These are phyloP conservation scores for Carapus acus DNA, from an alignment of 2,797 vertebrate genomes.

Conservation along the genomic window DNA sequence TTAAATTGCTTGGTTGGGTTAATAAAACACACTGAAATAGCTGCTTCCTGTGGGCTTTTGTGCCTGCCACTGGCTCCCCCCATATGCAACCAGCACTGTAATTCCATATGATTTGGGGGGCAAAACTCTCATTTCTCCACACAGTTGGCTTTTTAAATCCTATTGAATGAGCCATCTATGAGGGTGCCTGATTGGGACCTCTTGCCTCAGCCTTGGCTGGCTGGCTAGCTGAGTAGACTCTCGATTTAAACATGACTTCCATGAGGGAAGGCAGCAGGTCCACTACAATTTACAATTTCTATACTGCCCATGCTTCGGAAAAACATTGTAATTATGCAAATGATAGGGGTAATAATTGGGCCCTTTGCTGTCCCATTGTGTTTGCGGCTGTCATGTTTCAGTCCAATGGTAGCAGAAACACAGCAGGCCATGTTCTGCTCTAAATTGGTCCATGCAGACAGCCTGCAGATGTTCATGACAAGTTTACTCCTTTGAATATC, in stretches of 20 bases:
- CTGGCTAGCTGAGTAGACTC: slow-evolving; percentile 83
- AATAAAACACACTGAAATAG: slow-evolving; percentile 99
- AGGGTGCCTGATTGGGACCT: slow-evolving; percentile 65
- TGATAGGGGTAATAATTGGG: slow-evolving; percentile 77
- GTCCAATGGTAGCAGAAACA: slow-evolving; percentile 52
- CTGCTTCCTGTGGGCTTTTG: slow-evolving; percentile 99
- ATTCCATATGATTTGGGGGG: slow-evolving; percentile 99
- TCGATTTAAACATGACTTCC: slow-evolving; percentile 92
- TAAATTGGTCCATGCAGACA: slow-evolving; percentile 57
- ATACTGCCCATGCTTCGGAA: slow-evolving; percentile 66
- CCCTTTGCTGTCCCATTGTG: slow-evolving; percentile 71
- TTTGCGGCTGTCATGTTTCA: slow-evolving; percentile 52
- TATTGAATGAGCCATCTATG: slow-evolving; percentile 89
- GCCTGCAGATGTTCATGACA: slow-evolving; percentile 61
- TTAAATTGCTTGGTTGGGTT: slow-evolving; percentile 99
- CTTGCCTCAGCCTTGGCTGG: slow-evolving; percentile 66
- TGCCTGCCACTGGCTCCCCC: slow-evolving; percentile 86
- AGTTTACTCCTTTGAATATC: slow-evolving; percentile 33
- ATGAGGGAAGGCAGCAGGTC: slow-evolving; percentile 66
- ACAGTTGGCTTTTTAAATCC: slow-evolving; percentile 99
- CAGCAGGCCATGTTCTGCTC: slow-evolving; percentile 41
- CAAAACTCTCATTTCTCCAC: slow-evolving; percentile 99
- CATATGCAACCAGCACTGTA: slow-evolving; percentile 95
- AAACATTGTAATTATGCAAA: slow-evolving; percentile 81
- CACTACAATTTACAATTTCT: slow-evolving; percentile 79